Evolutionary conservation across 1,140 invertebrate genomes (phyloP), one percentile per base, ranked within the genome.

Genomic region (Pogonognathellus flavescens): DNA sequence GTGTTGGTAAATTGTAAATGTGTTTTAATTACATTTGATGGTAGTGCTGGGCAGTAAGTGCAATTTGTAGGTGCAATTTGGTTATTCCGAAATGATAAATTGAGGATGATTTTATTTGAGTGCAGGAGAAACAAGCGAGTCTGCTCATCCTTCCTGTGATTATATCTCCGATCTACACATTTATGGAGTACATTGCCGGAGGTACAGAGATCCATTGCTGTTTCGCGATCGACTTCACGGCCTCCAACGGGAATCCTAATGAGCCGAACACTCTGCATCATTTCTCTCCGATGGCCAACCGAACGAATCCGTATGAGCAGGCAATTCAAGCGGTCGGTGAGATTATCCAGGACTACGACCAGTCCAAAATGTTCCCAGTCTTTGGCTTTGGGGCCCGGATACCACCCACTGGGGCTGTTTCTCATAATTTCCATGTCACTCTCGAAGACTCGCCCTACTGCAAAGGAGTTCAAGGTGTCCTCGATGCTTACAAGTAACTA

Each of bases 321-420:
- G 93, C 93, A 16, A 91, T 94, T 8, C 89, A 89, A 81, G 90
- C 93, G 76, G 93, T 94, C 4, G 93, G 93, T 0, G 91, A 93
- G 76, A 94, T 94, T 84, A 93, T 94, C 82, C 92, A 94, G 89
- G 93, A 94, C 89, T 94, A 94, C 88, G 91, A 92, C 88, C 88
- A 89, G 49, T 92, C 92, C 85, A 93, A 93, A 88, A 87, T 91
- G 89, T 93, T 93, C 89, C 93, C 93, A 53, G 92, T 92, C 8
- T 90, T 93, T 18, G 93, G 93, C 31, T 93, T 93, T 90, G 93
- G 93, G 82, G 93, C 93, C 3, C 88, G 91, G 82, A 85, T 93
- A 49, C 93, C 93, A 18, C 91, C 91, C n/a, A 86, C 91, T 90
- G 91, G 92, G 31, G 85, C 89, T 84, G 91, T 93, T 5, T 93